Base-by-base conservation (phyloP, 2,888 invertebrate genomes). In the Drosophila quinaria region DNA sequence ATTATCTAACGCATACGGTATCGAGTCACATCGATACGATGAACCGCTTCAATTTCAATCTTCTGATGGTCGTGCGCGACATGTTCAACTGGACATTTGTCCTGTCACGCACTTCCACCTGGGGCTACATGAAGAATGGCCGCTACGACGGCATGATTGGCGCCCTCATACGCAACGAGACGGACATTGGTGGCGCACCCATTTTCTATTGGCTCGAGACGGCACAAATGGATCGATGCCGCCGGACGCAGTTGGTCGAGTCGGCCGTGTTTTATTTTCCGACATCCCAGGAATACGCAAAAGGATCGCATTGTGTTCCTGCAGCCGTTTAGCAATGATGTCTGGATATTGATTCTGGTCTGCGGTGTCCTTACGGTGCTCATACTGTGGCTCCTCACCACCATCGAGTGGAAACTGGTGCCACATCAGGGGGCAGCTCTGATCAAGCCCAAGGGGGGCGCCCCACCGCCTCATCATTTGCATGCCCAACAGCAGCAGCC, bases 121-220 rank as follows among this genome's bases (percentile, higher is more conserved):
- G 95, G 95, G 95, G 95, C 1, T 95, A 95, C 83, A 78, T 92
- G 60, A 92, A 93, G 59, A 93, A 93, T 61, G 94, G 94, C n/a
- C 94, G 93, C 64, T 95, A 94, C 81, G 95, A 95, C 80, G 95
- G 95, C 9, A 92, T 95, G 93, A 94, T 95, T 60, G 95, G 95
- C 4, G 93, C 94, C 1, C 90, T 95, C 77, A 94, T 94, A 79
- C 92, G 93, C 22, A 92, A 92, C 25, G 93, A 94, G 70, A 94
- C 95, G 0, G 96, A 96, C 84, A 94, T 96, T 67, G 95, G 95
- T 0, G 95, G 95, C n/a, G 94, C 95, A 0, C 95, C 95, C 0
- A 92, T 95, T 51, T 94, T 95, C 92, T 95, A 94, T 88, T 94
- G 95, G 84, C 89, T 92, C n/a, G 95, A 96, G 81, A n/a, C 93